These are phyloP conservation scores for Premnoplex brunnescens DNA, from an alignment of 2,797 vertebrate genomes.

Conservation along the genomic window DNA sequence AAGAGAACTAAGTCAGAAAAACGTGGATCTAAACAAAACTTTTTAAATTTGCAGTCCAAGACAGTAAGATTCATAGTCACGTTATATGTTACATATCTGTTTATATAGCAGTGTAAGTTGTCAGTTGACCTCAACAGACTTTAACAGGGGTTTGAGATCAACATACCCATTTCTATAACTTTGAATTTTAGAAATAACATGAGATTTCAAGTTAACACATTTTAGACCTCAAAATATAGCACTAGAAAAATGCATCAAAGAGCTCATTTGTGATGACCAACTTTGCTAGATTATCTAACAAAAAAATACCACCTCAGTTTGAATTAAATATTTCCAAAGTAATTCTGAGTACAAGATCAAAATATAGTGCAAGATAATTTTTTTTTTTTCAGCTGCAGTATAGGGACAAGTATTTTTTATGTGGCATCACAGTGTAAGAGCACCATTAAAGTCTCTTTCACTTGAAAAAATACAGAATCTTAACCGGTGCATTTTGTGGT, in stretches of 20 bases:
- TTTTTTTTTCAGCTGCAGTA: background rate
- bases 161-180: background rate
- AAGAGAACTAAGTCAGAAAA: background rate
- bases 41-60: background rate
- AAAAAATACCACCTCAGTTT: background rate
- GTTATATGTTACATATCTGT: background rate
- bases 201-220: background rate
- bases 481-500: background rate
- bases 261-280: background rate
- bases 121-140: background rate
- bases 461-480: background rate
- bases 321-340: background rate
- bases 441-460: background rate
- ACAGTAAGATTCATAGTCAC: background rate
- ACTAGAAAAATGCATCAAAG: background rate
- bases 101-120: background rate
- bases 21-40: background rate
- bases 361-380: background rate
- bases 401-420: background rate
- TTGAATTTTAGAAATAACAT: background rate
- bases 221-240: background rate
- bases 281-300: background rate
- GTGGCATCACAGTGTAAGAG: background rate
- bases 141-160: background rate
- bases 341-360: background rate